A percentile compares a stretch with the other conserved stretches of the same genome.
These are phyloP conservation scores for Astatoreochromis straeleni DNA, from an alignment of 2,113 vertebrate species.

Conservation along the genomic window DNA sequence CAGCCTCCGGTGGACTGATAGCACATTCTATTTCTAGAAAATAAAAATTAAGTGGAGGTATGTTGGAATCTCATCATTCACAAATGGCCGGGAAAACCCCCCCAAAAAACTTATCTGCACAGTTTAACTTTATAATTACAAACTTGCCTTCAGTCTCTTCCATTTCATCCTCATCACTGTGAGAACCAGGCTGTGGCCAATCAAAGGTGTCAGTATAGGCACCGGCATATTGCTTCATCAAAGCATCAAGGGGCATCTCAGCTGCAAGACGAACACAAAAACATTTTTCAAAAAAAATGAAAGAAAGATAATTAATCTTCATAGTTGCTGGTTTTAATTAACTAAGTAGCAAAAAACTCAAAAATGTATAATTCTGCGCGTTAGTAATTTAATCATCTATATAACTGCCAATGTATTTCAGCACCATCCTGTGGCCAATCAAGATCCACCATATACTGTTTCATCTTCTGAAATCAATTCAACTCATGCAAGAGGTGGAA, in stretches of 20 bases:
- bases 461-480: background rate
- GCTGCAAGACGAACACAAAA: slow-evolving; percentile 64
- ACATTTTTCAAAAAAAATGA: background rate
- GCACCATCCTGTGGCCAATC: background rate
- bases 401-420: background rate
- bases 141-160: slow-evolving; percentile 76
- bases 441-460: background rate
- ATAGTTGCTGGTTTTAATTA: background rate
- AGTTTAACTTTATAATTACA: background rate
- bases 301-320: background rate
- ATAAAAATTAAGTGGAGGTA: background rate
- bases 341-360: background rate
- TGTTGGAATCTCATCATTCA: background rate
- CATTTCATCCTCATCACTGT: slow-evolving; percentile 79
- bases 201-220: slow-evolving; percentile 86
- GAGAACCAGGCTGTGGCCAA: slow-evolving; percentile 80
- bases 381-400: background rate
- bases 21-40: slow-evolving; percentile 68
- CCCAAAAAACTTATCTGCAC: background rate
- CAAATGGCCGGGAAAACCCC: fast-evolving
- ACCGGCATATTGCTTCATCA: slow-evolving; percentile 89
- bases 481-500: background rate
- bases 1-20: slow-evolving; percentile 73
- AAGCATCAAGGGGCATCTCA: slow-evolving; percentile 83
- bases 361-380: background rate